These are phyloP conservation scores for Myotis planiceps DNA, from an alignment of 2,797 vertebrate species.

Conservation along the genomic window DNA sequence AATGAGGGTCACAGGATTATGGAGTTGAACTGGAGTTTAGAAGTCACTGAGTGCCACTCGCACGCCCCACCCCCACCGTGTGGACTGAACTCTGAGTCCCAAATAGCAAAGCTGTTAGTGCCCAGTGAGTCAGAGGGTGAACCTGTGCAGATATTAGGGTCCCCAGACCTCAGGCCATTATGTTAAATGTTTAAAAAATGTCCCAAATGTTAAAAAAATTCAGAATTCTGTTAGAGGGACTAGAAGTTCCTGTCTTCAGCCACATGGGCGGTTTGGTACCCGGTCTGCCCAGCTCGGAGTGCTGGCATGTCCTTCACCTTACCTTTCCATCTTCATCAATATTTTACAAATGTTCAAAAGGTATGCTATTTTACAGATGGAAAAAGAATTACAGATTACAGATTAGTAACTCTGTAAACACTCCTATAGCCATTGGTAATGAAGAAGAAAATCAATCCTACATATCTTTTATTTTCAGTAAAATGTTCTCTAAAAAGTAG, in stretches of 20 bases:
- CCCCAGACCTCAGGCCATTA: background rate
- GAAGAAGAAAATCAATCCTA: background rate
- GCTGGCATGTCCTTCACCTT: background rate
- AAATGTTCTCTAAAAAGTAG: background rate
- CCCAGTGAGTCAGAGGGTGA: background rate
- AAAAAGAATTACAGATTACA: background rate
- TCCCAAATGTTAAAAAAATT: background rate
- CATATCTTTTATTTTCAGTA: background rate
- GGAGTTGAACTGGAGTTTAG: background rate
- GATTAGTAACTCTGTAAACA: background rate
- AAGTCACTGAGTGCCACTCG: background rate
- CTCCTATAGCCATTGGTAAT: background rate
- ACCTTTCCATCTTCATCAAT: background rate
- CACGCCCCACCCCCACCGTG: fast-evolving
- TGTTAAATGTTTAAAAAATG: no score
- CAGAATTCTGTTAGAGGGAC: background rate
- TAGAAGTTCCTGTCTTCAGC: background rate
- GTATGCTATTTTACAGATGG: background rate
- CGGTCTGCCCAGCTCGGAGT: background rate
- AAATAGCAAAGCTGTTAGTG: background rate
- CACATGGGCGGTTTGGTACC: fast-evolving
- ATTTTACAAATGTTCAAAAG: background rate
- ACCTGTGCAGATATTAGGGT: background rate
- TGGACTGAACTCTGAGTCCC: background rate
- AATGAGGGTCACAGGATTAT: background rate